Conservation (phyloP, 2,797 vertebrate species). For the Sphenodon punctatus region DNA sequence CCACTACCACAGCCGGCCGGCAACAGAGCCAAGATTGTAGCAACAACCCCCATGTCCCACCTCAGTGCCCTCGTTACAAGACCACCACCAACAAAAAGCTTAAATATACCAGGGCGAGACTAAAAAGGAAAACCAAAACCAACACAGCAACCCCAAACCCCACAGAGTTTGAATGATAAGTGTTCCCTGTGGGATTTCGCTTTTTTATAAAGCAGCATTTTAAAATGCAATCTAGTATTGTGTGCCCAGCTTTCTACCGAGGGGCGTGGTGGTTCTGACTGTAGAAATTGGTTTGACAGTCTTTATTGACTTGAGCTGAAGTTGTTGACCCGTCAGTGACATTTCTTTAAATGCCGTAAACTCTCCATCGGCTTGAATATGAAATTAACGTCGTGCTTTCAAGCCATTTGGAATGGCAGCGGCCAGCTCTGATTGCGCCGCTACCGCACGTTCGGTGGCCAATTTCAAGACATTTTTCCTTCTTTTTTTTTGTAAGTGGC, state of each 20-base stretch:
- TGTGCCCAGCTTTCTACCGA: neutral
- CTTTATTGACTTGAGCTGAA: neutral
- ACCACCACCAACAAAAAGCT: rapidly evolving
- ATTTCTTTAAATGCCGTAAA: constrained; percentile 8
- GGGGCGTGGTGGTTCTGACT: neutral
- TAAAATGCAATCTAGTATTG: too few relatives aligned
- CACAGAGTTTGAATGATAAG: too few relatives aligned
- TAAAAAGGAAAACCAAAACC: neutral
- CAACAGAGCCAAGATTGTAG: rapidly evolving
- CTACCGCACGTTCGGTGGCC: constrained; percentile 29
- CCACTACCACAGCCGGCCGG: neutral
- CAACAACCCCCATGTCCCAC: neutral
- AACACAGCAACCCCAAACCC: too few relatives aligned
- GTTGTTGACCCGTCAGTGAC: constrained; percentile 24
- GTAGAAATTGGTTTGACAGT: neutral
- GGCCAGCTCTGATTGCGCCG: constrained; percentile 51
- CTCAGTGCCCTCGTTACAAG: rapidly evolving
- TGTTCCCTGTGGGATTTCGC: too few relatives aligned
- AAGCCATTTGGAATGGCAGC: constrained; percentile 41
- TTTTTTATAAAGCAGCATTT: too few relatives aligned
- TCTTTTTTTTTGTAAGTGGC: constrained; percentile 43
- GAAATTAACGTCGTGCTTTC: constrained; percentile 51
- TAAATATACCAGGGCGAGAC: neutral
- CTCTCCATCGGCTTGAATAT: neutral
- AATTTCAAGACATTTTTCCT: constrained; percentile 28